Evolutionary conservation across 2,888 invertebrate genomes (phyloP), one percentile per base, ranked within the genome.

Genomic region (Encarsia formosa): DNA sequence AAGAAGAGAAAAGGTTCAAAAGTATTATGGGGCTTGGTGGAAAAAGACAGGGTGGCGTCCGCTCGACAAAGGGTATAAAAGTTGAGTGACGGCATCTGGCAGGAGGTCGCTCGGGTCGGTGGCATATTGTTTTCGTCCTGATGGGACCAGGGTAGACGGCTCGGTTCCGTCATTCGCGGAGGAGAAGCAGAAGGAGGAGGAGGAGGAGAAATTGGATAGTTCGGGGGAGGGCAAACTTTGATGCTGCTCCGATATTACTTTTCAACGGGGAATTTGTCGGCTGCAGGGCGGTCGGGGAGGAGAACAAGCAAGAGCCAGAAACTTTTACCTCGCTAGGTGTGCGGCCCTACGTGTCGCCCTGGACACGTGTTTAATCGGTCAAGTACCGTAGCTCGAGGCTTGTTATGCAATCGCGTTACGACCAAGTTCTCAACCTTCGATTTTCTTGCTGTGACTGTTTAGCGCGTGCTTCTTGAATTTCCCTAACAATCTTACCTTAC

Each of bases 181-280:
- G 13, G 8, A 29, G 29, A 29, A 29, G 29, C 29, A 29, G 8
- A 13, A 29, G 29, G 8, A 13, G 34, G 15, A 34, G 8, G 34
- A 13, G 34, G 15, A 11, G 5, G 5, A 42, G 47, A 54, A 50
- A 54, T 54, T 50, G 54, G 54, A 50, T 50, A 47, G 46, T 50
- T 54, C 42, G 32, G 37, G 23, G 15, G 29, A 23, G 39, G n/a
- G 24, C 11, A 43, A 57, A 57, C 39, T 57, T 57, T 54, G 54
- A 54, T 52, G 57, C 49, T 40, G 20, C 46, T 39, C 57, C 49
- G 54, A 57, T 57, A 57, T 57, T 57, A 57, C 57, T 54, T 57
- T 52, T 39, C 57, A 44, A 39, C 35, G 52, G n/a, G n/a, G 54
- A 57, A 57, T 57, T 57, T 55, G 52, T 57, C 39, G n/a, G n/a